Evolutionary conservation across 2,113 vertebrate genomes (phyloP), one percentile per base, ranked within the genome.

Genomic region (Thunnus thynnus): DNA sequence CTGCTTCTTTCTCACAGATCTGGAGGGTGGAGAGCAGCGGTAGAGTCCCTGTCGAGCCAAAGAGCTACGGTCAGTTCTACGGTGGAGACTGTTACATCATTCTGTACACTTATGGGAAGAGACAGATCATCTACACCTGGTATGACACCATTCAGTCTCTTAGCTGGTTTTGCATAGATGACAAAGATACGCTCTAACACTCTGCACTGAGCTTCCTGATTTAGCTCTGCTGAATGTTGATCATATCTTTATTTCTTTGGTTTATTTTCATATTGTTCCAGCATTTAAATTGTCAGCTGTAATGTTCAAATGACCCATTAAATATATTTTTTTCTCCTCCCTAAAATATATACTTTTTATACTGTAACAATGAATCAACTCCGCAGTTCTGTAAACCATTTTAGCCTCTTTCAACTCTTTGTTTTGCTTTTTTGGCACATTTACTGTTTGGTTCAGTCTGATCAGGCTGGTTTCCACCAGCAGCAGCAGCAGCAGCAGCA

Each of bases 31-130:
- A 98, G 87, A 96, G 89, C 83, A 94, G 84, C 0, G 96, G 95
- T 46, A 94, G 96, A 78, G 86, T 96, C 32, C 94, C 94, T 18
- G 82, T 96, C 10, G 94, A 93, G 67, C 92, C 80, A 0, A 76
- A 87, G 22, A 93, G 89, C 0, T 96, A 96, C 0, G 97, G 96
- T 0, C 96, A 99, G 77, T 97, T 99, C 91, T 99, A 96, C 0
- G 96, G 97, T 2, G 97, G 97, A 3, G 97, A 98, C 91, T 97
- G 96, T 89, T 98, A 98, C 92, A 97, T 99, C 66, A 96, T 98
- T 71, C 95, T 99, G 67, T 99, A 99, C 86, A 97, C 96, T 8
- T 97, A 98, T 13, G 81, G 86, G 61, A 93, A 55, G 86, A 95
- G 96, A 41, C 94, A 96, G 89, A 96, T 99, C 60, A 98, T 99